Base-by-base conservation (phyloP, 2,113 vertebrate species). In the Semnornis frantzii region DNA sequence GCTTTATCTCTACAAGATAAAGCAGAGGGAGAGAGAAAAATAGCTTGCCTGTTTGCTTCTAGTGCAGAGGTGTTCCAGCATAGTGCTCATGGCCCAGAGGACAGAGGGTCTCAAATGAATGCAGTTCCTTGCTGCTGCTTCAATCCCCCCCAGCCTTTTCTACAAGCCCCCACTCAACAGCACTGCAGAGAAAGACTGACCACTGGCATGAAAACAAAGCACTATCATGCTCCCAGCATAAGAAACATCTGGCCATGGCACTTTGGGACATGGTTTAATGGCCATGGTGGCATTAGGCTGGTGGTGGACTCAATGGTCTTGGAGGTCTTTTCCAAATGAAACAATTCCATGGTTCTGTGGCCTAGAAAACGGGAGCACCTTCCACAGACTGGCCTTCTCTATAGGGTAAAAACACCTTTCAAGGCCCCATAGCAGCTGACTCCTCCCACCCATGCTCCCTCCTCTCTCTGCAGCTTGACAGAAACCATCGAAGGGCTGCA, bases 401-500 rank as follows among this genome's bases (percentile, higher is more conserved):
- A 1, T 5, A 42, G 39, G 54, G 33, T 62, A 65, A 89, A 68
- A 6, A 1, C 19, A 27, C 5, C 15, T 76, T 65, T 59, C n/a
- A 21, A 58, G 59, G 64, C 21, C 46, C n/a, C 28, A 10, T 15
- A 25, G 44, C 4, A 2, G 30, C 83, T 27, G 19, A 16, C 37
- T 57, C 16, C 55, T 88, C 66, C 87, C 66, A 68, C 5, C 64
- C 5, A 2, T 37, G 34, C 42, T 78, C 66, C 31, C 18, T 93
- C 75, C 58, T 57, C 68, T 83, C 75, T 60, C 37, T 7, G 3
- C 94, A 99, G 99, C 94, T 96, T 99, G 96, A 99, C 98, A 0
- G 98, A 98, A 89, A 99, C 98, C 2, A 98, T 99, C 8, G 98
- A 99, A 93, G 98, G 98, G 28, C 90, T 99, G 83, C 99, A 99